phyloP scores from a whole-genome alignment of 2,888 invertebrate species.

The Oscheius sp. region DNA sequence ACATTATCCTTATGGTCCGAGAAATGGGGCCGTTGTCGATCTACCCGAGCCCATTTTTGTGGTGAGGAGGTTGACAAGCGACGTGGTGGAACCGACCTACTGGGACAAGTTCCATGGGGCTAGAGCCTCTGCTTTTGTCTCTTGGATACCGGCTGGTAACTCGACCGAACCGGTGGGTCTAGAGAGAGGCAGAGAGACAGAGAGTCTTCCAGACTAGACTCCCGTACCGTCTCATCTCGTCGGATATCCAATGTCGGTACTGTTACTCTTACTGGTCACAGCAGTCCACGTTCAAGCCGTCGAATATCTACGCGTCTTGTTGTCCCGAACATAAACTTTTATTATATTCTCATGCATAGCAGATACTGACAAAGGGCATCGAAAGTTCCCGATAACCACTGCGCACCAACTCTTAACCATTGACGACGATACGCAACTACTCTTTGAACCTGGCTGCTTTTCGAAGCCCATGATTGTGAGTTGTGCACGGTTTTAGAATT shows the following conservation, averaged over 20 bases:
- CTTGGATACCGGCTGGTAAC: constrained; percentile 2
- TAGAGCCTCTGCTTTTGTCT: background rate
- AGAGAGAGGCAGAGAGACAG: no score
- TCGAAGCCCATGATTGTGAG: no score
- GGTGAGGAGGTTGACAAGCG: constrained; percentile 5
- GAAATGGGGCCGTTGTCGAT: constrained; percentile 20
- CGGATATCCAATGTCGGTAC: constrained; percentile 31
- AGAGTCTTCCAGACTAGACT: background rate
- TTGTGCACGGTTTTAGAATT: no score
- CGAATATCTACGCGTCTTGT: constrained; percentile 25
- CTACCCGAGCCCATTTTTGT: constrained; percentile 33
- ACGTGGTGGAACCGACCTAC: background rate
- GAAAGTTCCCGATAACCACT: no score
- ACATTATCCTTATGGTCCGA: constrained; percentile 32
- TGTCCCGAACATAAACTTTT: constrained; percentile 21
- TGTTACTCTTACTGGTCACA: constrained; percentile 35
- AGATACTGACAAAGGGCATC: constrained; percentile 9
- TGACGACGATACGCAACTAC: no score
- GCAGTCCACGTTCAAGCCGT: constrained; percentile 19
- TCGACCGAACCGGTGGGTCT: constrained; percentile 9
- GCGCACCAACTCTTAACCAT: no score
- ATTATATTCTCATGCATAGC: constrained; percentile 21
- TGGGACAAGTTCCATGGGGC: constrained; percentile 2
- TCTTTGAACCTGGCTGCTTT: no score
- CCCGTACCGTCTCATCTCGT: constrained; percentile 20